Evolutionary conservation across 2,888 invertebrate species (phyloP).

Genomic region (Ariolimax columbianus): DNA sequence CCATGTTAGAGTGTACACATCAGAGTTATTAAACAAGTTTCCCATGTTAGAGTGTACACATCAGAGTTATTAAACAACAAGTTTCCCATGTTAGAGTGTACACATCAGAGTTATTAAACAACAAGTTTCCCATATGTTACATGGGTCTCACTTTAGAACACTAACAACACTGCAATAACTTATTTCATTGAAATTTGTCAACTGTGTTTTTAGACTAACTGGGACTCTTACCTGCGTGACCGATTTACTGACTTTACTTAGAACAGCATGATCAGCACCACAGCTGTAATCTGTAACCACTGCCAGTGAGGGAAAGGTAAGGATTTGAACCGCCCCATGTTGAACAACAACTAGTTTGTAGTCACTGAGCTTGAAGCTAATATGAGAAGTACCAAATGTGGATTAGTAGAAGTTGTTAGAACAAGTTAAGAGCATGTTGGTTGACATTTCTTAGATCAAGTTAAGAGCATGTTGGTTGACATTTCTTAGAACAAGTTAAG

Average conservation of each 20-base stretch:
- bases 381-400: background rate
- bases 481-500: background rate
- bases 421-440: too few species aligned
- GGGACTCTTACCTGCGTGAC: background rate
- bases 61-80: too few species aligned
- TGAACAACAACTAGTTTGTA: constrained; percentile 21
- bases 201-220: background rate
- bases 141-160: too few species aligned
- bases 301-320: constrained; percentile 32
- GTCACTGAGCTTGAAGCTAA: constrained; percentile 17
- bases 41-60: too few species aligned
- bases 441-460: too few species aligned
- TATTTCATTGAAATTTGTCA: background rate
- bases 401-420: background rate
- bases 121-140: too few species aligned
- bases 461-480: too few species aligned
- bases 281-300: background rate
- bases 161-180: background rate
- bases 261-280: background rate
- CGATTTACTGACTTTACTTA: constrained; percentile 14
- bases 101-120: too few species aligned
- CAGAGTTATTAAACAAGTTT: too few species aligned
- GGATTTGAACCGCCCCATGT: background rate
- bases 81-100: too few species aligned
- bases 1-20: too few species aligned